Conservation (phyloP, 2,797 vertebrate genomes). For the Nannoperca australis region DNA sequence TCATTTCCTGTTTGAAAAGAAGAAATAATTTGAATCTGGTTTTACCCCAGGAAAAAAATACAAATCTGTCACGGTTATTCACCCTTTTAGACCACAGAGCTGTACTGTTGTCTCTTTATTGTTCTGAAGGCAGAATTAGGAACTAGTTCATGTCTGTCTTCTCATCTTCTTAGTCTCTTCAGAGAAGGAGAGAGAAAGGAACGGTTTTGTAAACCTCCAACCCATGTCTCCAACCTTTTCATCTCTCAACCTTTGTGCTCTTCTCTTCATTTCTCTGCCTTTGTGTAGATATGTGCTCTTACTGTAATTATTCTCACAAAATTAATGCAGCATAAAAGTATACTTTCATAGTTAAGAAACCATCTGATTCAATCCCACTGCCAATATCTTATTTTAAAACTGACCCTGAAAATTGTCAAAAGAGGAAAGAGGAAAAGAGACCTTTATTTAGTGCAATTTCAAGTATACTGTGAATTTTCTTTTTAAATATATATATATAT, state of each 20-base stretch:
- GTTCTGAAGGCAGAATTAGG: slow-evolving; percentile 18
- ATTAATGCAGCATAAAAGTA: neutral
- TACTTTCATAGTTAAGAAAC: neutral
- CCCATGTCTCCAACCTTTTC: slow-evolving; percentile 1
- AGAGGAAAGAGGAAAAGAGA: neutral
- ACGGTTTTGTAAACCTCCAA: slow-evolving; percentile 8
- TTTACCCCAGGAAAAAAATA: slow-evolving; percentile 30
- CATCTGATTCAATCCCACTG: too few species aligned
- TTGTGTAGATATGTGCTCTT: neutral
- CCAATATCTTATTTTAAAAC: neutral
- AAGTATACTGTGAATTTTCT: too few species aligned
- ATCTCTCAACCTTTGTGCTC: neutral
- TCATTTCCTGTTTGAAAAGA: slow-evolving; percentile 45
- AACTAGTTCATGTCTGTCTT: slow-evolving; percentile 13
- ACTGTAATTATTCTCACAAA: neutral
- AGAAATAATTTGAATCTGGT: slow-evolving; percentile 35
- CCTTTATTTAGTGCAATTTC: too few species aligned
- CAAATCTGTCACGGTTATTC: slow-evolving; percentile 30
- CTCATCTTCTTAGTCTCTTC: neutral
- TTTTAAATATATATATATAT: too few species aligned
- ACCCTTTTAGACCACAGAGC: slow-evolving; percentile 42
- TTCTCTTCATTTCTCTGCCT: neutral
- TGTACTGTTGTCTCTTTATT: slow-evolving; percentile 57
- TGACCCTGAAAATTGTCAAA: neutral
- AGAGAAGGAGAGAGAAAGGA: neutral